Evolutionary conservation across 2,888 invertebrate species (phyloP).

Genomic region (Aphidius colemani): DNA sequence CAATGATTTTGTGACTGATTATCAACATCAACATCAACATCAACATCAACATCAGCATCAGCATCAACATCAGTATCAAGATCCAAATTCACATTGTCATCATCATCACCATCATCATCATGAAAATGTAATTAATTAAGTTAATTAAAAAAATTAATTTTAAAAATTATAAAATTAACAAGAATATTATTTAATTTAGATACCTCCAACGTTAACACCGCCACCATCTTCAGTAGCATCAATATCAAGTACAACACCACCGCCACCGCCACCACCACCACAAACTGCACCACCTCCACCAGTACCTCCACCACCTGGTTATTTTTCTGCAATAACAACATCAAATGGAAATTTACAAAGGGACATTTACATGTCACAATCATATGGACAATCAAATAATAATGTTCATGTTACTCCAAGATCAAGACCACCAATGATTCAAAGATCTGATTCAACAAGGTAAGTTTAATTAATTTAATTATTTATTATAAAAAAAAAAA

Average conservation of each 20-base stretch:
- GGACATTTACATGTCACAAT: constrained; percentile 45
- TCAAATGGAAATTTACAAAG: constrained; percentile 34
- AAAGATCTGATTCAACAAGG: constrained; percentile 80
- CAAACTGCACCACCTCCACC: constrained; percentile 35
- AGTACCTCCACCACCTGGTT: constrained; percentile 41
- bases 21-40: constrained; percentile 45
- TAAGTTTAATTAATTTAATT: too few relatives aligned
- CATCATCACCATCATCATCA: constrained; percentile 58
- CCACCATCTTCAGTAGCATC: constrained; percentile 29
- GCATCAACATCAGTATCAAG: constrained; percentile 31
- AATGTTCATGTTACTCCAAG: constrained; percentile 61
- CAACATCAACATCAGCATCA: constrained; percentile 41
- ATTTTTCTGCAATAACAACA: constrained; percentile 46
- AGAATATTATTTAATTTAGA: constrained; percentile 13
- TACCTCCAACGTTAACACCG: constrained; percentile 36
- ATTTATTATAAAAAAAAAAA: too few relatives aligned
- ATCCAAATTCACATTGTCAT: constrained; percentile 36
- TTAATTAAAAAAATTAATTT: too few relatives aligned
- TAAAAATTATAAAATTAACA: too few relatives aligned
- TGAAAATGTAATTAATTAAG: constrained; percentile 35
- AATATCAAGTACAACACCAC: constrained; percentile 19
- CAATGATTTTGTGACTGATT: constrained; percentile 45
- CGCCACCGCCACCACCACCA: constrained; percentile 31
- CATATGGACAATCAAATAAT: constrained; percentile 46
- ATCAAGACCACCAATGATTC: constrained; percentile 73